Conservation (phyloP, 2,113 vertebrate species). For the Chrysochloris asiatica region DNA sequence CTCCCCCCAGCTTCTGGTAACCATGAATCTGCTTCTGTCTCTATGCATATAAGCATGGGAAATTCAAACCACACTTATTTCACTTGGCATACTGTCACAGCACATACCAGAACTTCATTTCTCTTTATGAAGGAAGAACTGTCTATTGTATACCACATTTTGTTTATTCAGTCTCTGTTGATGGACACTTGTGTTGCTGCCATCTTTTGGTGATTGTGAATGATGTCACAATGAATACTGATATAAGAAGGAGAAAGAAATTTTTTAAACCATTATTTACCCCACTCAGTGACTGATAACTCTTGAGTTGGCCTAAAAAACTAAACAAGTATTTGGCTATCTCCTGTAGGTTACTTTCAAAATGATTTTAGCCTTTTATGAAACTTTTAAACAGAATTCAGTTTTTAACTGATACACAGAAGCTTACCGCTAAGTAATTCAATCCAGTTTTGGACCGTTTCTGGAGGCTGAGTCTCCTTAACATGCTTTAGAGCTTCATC, state of each 20-base stretch:
- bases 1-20: neutral
- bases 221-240: neutral
- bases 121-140: neutral
- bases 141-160: neutral
- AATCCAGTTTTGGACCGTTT: constrained; percentile 98
- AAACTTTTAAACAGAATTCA: constrained; percentile 25
- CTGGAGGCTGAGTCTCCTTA: constrained; percentile 96
- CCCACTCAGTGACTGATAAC: neutral
- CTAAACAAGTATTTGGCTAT: neutral
- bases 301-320: neutral
- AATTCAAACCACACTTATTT: too few species aligned
- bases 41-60: too few species aligned
- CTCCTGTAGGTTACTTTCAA: constrained; percentile 37
- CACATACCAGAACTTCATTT: neutral
- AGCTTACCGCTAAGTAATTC: constrained; percentile 97
- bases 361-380: constrained; percentile 55
- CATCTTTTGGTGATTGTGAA: neutral
- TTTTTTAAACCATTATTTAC: neutral
- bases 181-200: neutral
- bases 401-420: neutral
- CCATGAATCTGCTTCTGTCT: neutral
- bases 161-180: neutral
- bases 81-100: neutral
- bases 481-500: constrained; percentile 98
- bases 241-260: neutral